Conservation (phyloP, 2,797 vertebrate genomes). For the Tinamus major region DNA sequence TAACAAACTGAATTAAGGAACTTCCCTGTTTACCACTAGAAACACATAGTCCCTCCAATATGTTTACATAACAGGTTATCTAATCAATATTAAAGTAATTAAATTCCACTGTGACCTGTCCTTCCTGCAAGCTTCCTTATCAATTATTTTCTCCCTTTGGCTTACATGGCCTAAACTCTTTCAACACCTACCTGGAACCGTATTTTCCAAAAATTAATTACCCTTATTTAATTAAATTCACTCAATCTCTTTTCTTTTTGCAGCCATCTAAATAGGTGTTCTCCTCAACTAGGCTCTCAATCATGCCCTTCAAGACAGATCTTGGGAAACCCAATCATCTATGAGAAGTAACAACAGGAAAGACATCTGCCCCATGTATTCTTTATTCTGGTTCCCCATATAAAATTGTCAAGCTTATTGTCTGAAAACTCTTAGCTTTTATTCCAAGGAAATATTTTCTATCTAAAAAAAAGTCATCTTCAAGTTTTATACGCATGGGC, state of each 20-base stretch:
- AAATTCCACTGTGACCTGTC: neutral
- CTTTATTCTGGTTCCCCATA: neutral
- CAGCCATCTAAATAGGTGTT: neutral
- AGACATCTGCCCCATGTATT: neutral
- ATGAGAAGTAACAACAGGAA: neutral
- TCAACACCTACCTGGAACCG: neutral
- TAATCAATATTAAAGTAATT: neutral
- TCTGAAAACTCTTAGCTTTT: neutral
- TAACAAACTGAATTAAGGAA: neutral
- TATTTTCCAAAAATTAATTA: neutral
- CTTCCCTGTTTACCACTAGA: neutral
- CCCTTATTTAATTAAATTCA: neutral
- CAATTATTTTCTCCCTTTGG: neutral
- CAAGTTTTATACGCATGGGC: neutral
- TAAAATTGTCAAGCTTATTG: neutral
- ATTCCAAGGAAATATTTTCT: neutral
- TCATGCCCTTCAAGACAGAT: neutral
- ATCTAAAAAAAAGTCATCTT: neutral
- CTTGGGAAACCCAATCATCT: neutral
- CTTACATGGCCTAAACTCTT: neutral
- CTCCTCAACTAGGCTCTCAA: neutral
- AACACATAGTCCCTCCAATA: neutral
- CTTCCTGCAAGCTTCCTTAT: neutral
- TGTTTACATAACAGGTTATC: neutral
- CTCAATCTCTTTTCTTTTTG: neutral